These are phyloP conservation scores for Microcebus murinus DNA, from an alignment of 2,113 vertebrate species.

Conservation along the genomic window DNA sequence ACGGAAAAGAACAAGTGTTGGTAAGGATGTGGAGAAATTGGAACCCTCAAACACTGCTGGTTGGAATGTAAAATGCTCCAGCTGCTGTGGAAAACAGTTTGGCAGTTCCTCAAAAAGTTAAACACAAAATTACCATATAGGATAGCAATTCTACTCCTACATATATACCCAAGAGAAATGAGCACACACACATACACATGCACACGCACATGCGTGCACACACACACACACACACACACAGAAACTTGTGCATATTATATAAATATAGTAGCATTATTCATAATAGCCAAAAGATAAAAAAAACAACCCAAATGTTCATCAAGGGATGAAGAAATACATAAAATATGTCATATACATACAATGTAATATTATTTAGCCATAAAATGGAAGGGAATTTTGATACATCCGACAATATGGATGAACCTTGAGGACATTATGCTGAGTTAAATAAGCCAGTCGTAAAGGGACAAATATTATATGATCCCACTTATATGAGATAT, in stretches of 20 bases:
- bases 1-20: background rate
- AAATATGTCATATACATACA: background rate
- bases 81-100: background rate
- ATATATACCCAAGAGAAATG: background rate
- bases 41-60: background rate
- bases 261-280: background rate
- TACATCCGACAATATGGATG: background rate
- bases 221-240: background rate
- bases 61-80: background rate
- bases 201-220: background rate
- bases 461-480: background rate
- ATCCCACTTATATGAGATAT: background rate
- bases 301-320: background rate
- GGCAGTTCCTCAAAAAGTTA: background rate
- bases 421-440: background rate
- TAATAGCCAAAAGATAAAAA: background rate
- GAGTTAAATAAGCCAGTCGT: background rate
- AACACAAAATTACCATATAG: background rate
- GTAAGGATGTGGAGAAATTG: background rate
- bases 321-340: background rate
- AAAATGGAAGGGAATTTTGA: background rate
- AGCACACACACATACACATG: background rate
- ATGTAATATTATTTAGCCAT: background rate
- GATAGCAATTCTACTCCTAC: background rate
- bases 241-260: background rate